Evolutionary conservation across 2,113 vertebrate genomes (phyloP).

Genomic region (Chlamydotis undulata): DNA sequence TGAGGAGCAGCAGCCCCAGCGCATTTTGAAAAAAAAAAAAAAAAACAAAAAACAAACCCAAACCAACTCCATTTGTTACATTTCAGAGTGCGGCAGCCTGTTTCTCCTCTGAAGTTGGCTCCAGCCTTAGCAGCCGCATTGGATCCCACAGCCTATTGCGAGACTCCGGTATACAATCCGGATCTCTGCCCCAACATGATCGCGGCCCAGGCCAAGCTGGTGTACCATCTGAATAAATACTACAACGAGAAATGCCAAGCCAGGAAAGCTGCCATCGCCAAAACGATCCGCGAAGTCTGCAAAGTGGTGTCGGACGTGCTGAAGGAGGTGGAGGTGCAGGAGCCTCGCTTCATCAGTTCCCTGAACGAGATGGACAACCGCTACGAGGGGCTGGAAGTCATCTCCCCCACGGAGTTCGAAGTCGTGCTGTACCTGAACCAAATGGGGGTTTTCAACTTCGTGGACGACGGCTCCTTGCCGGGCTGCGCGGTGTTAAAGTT

Average conservation of each 20-base stretch:
- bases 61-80: constrained; percentile 2
- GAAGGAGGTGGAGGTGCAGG: constrained; percentile 98
- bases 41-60: no score
- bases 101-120: constrained; percentile 97
- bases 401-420: constrained; percentile 96
- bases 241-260: constrained; percentile 99
- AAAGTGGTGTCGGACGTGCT: constrained; percentile 98
- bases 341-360: constrained; percentile 98
- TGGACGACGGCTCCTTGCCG: constrained; percentile 97
- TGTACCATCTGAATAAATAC: constrained; percentile 99
- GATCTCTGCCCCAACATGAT: constrained; percentile 99
- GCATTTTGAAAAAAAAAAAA: constrained; percentile 30
- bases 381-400: constrained; percentile 96
- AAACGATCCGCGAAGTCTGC: constrained; percentile 98
- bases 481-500: constrained; percentile 98
- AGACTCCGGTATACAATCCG: constrained; percentile 99
- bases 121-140: constrained; percentile 98
- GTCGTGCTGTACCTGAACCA: constrained; percentile 98
- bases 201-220: constrained; percentile 98
- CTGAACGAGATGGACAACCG: constrained; percentile 98
- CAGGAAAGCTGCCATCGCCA: constrained; percentile 95
- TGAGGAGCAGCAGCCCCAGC: constrained; percentile 59
- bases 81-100: constrained; percentile 67
- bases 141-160: constrained; percentile 99
- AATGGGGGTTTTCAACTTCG: constrained; percentile 99